These are phyloP conservation scores for Octodonta nipae DNA, from an alignment of 2,888 invertebrate genomes.

Conservation along the genomic window DNA sequence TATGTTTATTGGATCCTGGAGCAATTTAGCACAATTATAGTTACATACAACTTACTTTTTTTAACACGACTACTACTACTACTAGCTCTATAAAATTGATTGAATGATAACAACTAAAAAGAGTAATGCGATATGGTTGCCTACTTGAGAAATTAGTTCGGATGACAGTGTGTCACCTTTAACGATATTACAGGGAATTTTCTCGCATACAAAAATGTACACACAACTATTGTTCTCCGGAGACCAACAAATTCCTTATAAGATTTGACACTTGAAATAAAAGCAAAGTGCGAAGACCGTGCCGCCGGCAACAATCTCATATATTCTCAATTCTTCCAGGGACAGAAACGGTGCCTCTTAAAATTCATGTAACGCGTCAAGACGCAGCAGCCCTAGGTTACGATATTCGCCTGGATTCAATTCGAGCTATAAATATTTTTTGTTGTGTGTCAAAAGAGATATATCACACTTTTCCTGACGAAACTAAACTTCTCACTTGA, in stretches of 20 bases:
- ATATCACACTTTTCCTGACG: too few species aligned
- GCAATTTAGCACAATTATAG: too few species aligned
- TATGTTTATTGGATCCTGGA: too few species aligned
- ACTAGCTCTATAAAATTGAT: background rate
- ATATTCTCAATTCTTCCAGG: slow-evolving; percentile 9
- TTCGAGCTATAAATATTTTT: slow-evolving; percentile 18
- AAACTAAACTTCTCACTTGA: too few species aligned
- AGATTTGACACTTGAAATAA: slow-evolving; percentile 11
- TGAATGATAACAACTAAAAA: background rate
- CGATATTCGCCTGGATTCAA: slow-evolving; percentile 16
- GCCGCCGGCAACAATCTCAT: slow-evolving; percentile 11
- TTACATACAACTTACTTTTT: too few species aligned
- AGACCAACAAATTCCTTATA: slow-evolving; percentile 11
- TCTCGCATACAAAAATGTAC: background rate
- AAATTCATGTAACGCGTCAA: slow-evolving; percentile 8
- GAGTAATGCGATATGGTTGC: too few species aligned
- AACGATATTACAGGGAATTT: slow-evolving; percentile 3
- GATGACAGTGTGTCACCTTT: background rate
- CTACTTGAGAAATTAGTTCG: slow-evolving; percentile 2
- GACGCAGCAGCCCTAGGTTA: slow-evolving; percentile 11
- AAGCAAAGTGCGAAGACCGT: slow-evolving; percentile 8
- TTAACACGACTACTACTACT: too few species aligned
- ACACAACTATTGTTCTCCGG: slow-evolving; percentile 4
- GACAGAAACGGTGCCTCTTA: slow-evolving; percentile 7
- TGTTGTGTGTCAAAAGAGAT: slow-evolving; percentile 7